phyloP scores from a whole-genome alignment of 1,140 invertebrate species.

The Tyrophagus putrescentiae region DNA sequence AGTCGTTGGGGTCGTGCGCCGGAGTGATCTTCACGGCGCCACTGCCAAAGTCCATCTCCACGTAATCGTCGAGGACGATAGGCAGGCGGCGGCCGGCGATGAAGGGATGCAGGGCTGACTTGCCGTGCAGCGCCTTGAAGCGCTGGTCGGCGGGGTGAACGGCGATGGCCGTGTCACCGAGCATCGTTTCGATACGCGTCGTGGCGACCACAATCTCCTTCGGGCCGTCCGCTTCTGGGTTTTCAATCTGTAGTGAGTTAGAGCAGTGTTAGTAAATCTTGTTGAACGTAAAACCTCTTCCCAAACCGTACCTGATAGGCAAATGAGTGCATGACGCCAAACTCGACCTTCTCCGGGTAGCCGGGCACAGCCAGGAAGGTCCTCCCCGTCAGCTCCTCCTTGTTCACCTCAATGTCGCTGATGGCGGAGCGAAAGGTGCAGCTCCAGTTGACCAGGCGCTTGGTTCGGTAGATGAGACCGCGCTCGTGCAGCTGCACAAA shows the following conservation, averaged over 20 bases:
- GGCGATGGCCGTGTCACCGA: conserved; percentile 91
- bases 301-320: conserved; percentile 57
- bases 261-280: too few relatives aligned
- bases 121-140: conserved; percentile 70
- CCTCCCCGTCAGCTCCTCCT: conserved; percentile 72
- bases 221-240: conserved; percentile 21
- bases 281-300: background rate
- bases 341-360: conserved; percentile 77
- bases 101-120: conserved; percentile 72
- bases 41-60: conserved; percentile 76
- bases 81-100: conserved; percentile 54
- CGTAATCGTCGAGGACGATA: conserved; percentile 79
- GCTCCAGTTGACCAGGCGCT: conserved; percentile 93
- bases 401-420: conserved; percentile 89
- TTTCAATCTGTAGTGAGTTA: too few relatives aligned
- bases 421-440: conserved; percentile 91
- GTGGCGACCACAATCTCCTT: conserved; percentile 85
- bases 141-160: conserved; percentile 76
- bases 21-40: conserved; percentile 98
- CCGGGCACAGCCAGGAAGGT: conserved; percentile 82
- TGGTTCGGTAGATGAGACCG: conserved; percentile 79
- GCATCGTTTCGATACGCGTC: conserved; percentile 94
- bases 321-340: conserved; percentile 84
- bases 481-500: conserved; percentile 82
- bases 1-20: conserved; percentile 96